Percentiles rank a stretch among this genome's conserved stretches.
Conservation (phyloP, 2,113 vertebrate species). For the Osmerus eperlanus region DNA sequence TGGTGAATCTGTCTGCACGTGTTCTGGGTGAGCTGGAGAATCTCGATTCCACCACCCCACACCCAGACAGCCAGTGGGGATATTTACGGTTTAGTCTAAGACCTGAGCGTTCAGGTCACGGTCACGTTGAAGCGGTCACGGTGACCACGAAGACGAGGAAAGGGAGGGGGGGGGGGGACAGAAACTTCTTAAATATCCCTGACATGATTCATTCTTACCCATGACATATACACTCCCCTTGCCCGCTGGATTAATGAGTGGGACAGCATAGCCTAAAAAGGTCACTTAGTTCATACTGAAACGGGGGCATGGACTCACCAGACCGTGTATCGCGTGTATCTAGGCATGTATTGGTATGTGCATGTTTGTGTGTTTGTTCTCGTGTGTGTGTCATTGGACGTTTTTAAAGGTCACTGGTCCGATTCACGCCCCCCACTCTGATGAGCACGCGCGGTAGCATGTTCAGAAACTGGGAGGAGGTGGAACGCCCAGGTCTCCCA, state of each 20-base stretch:
- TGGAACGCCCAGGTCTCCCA: slow-evolving; percentile 15
- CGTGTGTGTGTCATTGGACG: neutral
- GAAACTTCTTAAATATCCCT: slow-evolving; percentile 15
- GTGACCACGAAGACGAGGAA: neutral
- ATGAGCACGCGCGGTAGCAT: slow-evolving; percentile 5
- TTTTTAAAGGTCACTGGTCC: slow-evolving; percentile 44
- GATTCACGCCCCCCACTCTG: neutral
- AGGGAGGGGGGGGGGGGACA: slow-evolving; percentile 1
- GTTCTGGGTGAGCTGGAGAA: too few species aligned
- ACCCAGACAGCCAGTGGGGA: neutral
- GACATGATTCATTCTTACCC: slow-evolving; percentile 27
- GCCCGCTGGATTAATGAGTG: slow-evolving; percentile 46
- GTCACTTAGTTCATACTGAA: slow-evolving; percentile 45
- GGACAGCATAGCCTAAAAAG: slow-evolving; percentile 42
- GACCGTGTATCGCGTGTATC: neutral
- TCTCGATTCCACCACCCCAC: too few species aligned
- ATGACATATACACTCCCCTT: slow-evolving; percentile 20
- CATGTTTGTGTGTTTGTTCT: neutral
- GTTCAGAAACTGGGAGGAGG: slow-evolving; percentile 8
- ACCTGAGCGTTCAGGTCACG: neutral
- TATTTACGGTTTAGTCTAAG: neutral
- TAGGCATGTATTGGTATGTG: neutral
- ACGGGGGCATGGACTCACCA: slow-evolving; percentile 23
- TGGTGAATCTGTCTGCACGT: too few species aligned
- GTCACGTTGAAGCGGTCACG: neutral